Evolutionary conservation across 2,113 vertebrate species (phyloP).

Genomic region (Sminthopsis crassicaudata): DNA sequence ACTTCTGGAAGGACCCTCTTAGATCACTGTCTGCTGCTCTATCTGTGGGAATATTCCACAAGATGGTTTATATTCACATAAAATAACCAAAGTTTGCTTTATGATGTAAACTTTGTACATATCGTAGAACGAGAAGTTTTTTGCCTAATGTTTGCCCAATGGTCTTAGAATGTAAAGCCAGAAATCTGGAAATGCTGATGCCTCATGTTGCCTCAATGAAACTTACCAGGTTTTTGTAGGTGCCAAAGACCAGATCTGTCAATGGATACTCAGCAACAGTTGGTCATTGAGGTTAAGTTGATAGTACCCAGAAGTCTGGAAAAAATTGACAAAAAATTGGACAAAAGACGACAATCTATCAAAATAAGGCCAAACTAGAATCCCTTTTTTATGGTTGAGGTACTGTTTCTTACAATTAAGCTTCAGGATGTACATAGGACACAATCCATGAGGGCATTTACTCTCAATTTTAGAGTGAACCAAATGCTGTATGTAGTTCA

Average conservation of each 20-base stretch:
- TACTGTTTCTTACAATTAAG: neutral
- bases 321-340: neutral
- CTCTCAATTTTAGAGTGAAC: neutral
- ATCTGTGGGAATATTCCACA: neutral
- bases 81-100: neutral
- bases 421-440: neutral
- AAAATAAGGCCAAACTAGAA: neutral
- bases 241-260: slow-evolving; percentile 20
- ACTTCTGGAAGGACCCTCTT: neutral
- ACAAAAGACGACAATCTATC: neutral
- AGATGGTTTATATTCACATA: slow-evolving; percentile 4
- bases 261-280: slow-evolving; percentile 16
- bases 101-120: slow-evolving; percentile 7
- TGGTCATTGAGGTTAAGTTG: slow-evolving; percentile 36
- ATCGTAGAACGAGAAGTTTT: neutral
- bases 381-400: neutral
- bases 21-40: neutral
- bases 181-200: slow-evolving; percentile 23
- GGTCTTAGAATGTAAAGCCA: slow-evolving; percentile 13
- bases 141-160: slow-evolving; percentile 9
- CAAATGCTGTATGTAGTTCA: slow-evolving; percentile 12
- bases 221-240: neutral
- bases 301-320: neutral
- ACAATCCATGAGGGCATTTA: neutral
- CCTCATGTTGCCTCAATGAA: slow-evolving; percentile 31